These are phyloP conservation scores for Sinonovacula constricta DNA, from an alignment of 1,140 invertebrate species.

Conservation along the genomic window DNA sequence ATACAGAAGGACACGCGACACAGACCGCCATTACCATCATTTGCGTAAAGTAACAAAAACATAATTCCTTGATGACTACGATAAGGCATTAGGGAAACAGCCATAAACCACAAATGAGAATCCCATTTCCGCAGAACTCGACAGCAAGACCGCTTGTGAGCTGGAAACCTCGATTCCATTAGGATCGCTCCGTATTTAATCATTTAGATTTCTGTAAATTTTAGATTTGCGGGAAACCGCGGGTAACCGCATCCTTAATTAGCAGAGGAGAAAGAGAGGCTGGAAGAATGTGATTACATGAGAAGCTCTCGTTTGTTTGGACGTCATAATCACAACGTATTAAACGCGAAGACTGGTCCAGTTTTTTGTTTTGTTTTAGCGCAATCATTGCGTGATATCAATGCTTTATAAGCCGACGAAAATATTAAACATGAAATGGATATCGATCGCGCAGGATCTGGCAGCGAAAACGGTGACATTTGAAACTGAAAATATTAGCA, in stretches of 20 bases:
- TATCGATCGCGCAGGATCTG: neutral
- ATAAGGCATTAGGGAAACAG: neutral
- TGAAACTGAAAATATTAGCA: neutral
- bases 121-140: neutral
- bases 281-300: neutral
- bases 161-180: neutral
- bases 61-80: no score
- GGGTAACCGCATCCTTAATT: neutral
- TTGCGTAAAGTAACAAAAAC: no score
- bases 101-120: neutral
- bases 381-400: neutral
- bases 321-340: neutral
- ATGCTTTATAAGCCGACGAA: neutral
- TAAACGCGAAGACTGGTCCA: neutral
- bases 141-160: neutral
- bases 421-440: neutral
- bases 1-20: no score
- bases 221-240: neutral
- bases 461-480: neutral
- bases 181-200: neutral
- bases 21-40: no score
- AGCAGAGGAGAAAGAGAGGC: neutral
- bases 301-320: neutral
- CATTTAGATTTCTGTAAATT: constrained; percentile 1
- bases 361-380: neutral